Percentiles rank a stretch among this genome's conserved stretches.
phyloP scores from a whole-genome alignment of 2,888 invertebrate species.

The Galeopsomyia nigrocyanea region DNA sequence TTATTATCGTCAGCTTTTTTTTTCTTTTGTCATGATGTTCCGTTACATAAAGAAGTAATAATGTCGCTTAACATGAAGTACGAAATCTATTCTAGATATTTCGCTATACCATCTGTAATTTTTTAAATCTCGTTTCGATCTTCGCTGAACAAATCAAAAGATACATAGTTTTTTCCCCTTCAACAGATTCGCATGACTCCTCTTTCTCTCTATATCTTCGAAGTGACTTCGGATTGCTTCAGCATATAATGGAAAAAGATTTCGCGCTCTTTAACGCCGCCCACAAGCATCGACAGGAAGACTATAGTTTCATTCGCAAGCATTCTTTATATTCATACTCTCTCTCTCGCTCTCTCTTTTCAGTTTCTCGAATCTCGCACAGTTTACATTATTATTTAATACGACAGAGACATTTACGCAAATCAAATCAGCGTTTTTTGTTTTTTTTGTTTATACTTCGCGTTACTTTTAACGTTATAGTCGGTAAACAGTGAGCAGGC shows the following conservation, averaged over 20 bases:
- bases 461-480: slow-evolving; percentile 10
- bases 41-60: slow-evolving; percentile 58
- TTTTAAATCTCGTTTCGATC: slow-evolving; percentile 20
- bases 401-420: slow-evolving; percentile 41
- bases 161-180: slow-evolving; percentile 47
- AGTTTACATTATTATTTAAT: slow-evolving; percentile 43
- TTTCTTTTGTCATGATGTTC: slow-evolving; percentile 54
- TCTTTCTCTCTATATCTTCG: neutral
- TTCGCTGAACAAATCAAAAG: slow-evolving; percentile 55
- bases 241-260: slow-evolving; percentile 31
- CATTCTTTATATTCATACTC: slow-evolving; percentile 23
- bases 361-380: slow-evolving; percentile 51
- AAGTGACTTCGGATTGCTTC: slow-evolving; percentile 32
- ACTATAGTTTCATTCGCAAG: slow-evolving; percentile 44
- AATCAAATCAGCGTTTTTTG: slow-evolving; percentile 35
- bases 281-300: slow-evolving; percentile 43
- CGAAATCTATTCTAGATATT: slow-evolving; percentile 59
- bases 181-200: neutral
- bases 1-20: slow-evolving; percentile 55
- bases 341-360: slow-evolving; percentile 28
- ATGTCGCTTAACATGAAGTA: slow-evolving; percentile 61
- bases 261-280: slow-evolving; percentile 32
- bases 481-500: slow-evolving; percentile 34
- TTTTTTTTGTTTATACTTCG: slow-evolving; percentile 11
- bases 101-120: slow-evolving; percentile 53